Evolutionary conservation across 2,888 invertebrate species (phyloP).

Genomic region (Diarsia dahlii): DNA sequence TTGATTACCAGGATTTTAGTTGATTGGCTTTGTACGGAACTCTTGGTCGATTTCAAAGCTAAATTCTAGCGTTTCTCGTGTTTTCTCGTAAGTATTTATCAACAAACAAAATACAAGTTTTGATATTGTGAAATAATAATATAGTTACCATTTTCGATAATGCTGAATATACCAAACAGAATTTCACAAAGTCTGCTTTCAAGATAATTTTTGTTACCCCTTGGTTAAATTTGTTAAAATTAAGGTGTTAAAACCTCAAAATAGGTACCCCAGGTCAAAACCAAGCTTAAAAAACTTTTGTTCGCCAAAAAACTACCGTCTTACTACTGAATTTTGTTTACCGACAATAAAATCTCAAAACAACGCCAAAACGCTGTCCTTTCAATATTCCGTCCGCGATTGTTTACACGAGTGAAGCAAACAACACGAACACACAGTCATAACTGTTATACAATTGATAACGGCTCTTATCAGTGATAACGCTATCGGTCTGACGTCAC

Average conservation of each 20-base stretch:
- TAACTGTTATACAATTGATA: slow-evolving; percentile 55
- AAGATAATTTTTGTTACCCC: no score
- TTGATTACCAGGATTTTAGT: no score
- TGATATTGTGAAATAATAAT: neutral
- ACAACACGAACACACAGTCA: slow-evolving; percentile 7
- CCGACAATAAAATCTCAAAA: neutral
- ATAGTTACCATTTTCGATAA: neutral
- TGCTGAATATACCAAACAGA: neutral
- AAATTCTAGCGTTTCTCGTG: no score
- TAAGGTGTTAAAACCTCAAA: no score
- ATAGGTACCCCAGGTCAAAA: neutral
- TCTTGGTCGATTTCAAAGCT: no score
- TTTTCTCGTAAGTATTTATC: no score
- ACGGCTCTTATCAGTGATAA: slow-evolving; percentile 42
- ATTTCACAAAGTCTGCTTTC: neutral
- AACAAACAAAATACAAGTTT: neutral
- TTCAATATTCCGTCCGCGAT: slow-evolving; percentile 13
- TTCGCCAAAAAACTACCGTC: neutral
- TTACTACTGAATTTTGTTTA: neutral
- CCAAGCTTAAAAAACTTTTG: neutral
- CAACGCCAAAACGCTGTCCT: neutral
- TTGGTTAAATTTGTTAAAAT: no score
- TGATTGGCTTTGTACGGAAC: no score
- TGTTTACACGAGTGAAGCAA: slow-evolving; percentile 35
- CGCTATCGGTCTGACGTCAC: slow-evolving; percentile 29